These are phyloP conservation scores for Nephrotoma appendiculata DNA, from an alignment of 2,888 invertebrate species.

Conservation along the genomic window DNA sequence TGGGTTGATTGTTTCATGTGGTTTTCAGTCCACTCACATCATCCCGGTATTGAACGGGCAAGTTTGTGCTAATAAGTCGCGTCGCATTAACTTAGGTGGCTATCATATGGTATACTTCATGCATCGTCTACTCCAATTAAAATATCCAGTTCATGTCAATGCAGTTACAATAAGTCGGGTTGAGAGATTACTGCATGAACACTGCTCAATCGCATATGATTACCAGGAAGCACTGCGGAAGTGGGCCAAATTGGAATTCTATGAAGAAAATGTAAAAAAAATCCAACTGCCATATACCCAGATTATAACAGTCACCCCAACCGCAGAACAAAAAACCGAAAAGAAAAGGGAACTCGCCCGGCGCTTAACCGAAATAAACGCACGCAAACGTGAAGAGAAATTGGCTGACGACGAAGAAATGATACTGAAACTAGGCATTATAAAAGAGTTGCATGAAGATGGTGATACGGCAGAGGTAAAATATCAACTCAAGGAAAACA, in stretches of 20 bases:
- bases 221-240: constrained; percentile 63
- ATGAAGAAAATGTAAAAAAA: constrained; percentile 66
- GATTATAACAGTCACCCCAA: constrained; percentile 32
- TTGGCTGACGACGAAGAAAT: constrained; percentile 81
- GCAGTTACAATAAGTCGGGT: constrained; percentile 74
- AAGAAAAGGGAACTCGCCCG: constrained; percentile 72
- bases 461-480: constrained; percentile 60
- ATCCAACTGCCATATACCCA: constrained; percentile 73
- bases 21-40: constrained; percentile 78
- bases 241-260: constrained; percentile 72
- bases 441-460: constrained; percentile 64
- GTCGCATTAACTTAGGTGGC: constrained; percentile 74
- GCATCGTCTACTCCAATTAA: constrained; percentile 76
- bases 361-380: constrained; percentile 77
- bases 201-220: constrained; percentile 62
- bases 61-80: constrained; percentile 51
- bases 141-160: constrained; percentile 83
- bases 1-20: constrained; percentile 68
- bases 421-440: constrained; percentile 55
- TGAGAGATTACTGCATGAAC: constrained; percentile 73
- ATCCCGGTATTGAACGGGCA: constrained; percentile 64
- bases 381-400: constrained; percentile 73
- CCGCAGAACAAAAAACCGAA: constrained; percentile 72
- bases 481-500: constrained; percentile 57
- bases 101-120: constrained; percentile 72